Base-by-base conservation (phyloP, 1,140 invertebrate species). In the Sitobion miscanthi region DNA sequence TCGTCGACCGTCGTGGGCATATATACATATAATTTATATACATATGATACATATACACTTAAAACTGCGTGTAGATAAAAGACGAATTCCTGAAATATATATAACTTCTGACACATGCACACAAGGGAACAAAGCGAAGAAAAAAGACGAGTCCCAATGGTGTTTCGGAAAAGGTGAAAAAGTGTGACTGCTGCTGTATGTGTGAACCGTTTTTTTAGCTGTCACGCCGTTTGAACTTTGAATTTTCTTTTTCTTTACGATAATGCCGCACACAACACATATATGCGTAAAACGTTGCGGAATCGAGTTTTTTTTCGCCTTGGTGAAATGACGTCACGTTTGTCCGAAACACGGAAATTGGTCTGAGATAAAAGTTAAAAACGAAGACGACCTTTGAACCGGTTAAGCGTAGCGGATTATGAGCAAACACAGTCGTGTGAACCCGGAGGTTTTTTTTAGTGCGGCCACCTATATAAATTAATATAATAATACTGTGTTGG, bases 131-230 rank as follows among this genome's bases (percentile, higher is more conserved):
- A 86, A 86, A 86, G 23, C 42, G 23, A 45, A 25, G 38, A 45
- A 21, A 86, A 86, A 86, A 86, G 9, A 86, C 23, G 30, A 21
- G 85, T n/a, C 30, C 45, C 38, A 5, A 23, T 45, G 85, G 45
- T 17, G 21, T 47, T 25, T 47, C 14, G 45, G 45, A 86, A 86
- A 86, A 86, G 38, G 38, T 85, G 83, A 85, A 83, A 82, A 83
- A 83, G n/a, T 42, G 83, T 86, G 42, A 35, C 45, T 47, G 42
- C 25, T 47, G 42, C 42, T 86, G 9, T 49, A 17, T 47, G 85
- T 86, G 85, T 47, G 42, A 86, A 86, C 42, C 42, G 83, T 85
- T 86, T 86, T 83, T 86, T 86, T 47, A 47, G 85, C 25, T 86
- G 45, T 86, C 42, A 86, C 42, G 85, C 42, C 85, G 45, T 86